Percentiles rank a stretch among this genome's conserved stretches.
phyloP scores from a whole-genome alignment of 2,888 invertebrate species.

The Apeira syringaria region DNA sequence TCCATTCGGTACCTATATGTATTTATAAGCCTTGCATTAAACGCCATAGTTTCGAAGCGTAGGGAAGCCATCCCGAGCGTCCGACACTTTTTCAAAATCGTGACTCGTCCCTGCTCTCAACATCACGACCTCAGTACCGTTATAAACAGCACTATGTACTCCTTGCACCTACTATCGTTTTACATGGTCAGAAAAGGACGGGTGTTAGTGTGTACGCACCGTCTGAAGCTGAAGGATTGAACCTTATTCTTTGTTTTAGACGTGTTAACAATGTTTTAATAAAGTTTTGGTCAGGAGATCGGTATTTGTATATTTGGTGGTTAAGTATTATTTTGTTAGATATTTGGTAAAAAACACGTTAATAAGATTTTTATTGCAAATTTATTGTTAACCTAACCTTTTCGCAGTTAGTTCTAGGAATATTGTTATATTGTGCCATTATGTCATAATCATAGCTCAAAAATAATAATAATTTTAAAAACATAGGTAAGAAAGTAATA shows the following conservation, averaged over 20 bases:
- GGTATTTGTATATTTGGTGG: neutral
- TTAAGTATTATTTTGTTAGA: too few relatives aligned
- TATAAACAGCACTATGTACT: constrained; percentile 47
- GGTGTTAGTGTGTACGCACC: constrained; percentile 36
- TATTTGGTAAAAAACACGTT: too few relatives aligned
- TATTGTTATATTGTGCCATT: too few relatives aligned
- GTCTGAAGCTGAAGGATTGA: constrained; percentile 42
- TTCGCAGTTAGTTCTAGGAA: too few relatives aligned
- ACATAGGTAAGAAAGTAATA: too few relatives aligned
- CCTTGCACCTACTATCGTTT: constrained; percentile 47
- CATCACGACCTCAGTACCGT: constrained; percentile 78
- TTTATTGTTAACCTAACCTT: too few relatives aligned
- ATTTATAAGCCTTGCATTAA: constrained; percentile 43
- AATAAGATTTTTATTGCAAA: too few relatives aligned
- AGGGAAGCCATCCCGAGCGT: constrained; percentile 54
- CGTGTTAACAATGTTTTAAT: constrained; percentile 45
- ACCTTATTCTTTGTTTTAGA: constrained; percentile 46
- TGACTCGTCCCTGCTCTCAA: constrained; percentile 69
- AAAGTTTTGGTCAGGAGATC: constrained; percentile 21
- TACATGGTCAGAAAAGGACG: constrained; percentile 48
- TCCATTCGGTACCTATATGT: constrained; percentile 14
- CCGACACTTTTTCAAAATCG: constrained; percentile 82
- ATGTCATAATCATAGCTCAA: too few relatives aligned
- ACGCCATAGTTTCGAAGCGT: constrained; percentile 47
- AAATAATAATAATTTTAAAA: too few relatives aligned